A percentile compares a stretch with the other conserved stretches of the same genome.
phyloP scores from a whole-genome alignment of 2,113 vertebrate genomes.

The Pampusana beccarii region DNA sequence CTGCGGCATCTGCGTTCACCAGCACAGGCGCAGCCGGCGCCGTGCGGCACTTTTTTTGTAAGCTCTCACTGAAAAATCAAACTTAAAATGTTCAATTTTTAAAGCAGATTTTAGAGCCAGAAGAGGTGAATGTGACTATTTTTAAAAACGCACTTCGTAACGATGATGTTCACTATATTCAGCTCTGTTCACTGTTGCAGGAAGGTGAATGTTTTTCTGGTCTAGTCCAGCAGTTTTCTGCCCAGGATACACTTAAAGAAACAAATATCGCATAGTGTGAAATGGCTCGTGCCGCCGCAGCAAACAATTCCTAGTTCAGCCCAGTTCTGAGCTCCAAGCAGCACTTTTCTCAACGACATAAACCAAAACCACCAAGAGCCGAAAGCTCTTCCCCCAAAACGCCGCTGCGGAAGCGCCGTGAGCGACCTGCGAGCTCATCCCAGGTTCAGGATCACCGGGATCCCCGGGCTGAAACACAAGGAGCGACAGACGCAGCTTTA shows the following conservation, averaged over 20 bases:
- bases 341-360: neutral
- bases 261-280: neutral
- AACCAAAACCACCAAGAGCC: neutral
- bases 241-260: neutral
- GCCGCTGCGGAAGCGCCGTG: fast-evolving
- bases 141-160: fast-evolving
- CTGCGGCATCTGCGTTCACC: neutral
- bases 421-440: fast-evolving
- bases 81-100: fast-evolving
- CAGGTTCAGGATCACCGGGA: neutral
- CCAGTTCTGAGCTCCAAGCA: fast-evolving
- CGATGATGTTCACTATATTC: fast-evolving
- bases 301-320: fast-evolving
- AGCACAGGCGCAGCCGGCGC: neutral
- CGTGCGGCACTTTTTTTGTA: too few species aligned
- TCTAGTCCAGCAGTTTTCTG: neutral
- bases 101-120: neutral
- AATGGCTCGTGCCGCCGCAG: neutral
- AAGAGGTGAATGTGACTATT: neutral
- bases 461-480: too few species aligned
- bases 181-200: neutral
- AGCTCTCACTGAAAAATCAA: neutral
- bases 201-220: neutral
- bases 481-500: fast-evolving
- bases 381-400: neutral